Base-by-base conservation (phyloP, 1,140 invertebrate species). In the Limonius californicus region DNA sequence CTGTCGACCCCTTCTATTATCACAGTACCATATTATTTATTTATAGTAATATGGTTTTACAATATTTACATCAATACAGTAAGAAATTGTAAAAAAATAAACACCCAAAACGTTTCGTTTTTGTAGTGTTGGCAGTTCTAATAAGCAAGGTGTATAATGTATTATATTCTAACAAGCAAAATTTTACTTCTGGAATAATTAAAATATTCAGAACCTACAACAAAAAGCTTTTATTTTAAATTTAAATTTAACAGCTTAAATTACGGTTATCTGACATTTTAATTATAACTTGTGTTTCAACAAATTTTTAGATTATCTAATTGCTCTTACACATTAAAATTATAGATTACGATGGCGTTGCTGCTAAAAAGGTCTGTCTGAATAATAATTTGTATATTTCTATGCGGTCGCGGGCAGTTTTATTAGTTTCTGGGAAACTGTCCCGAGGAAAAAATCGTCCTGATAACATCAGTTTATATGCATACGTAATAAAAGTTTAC, bases 401-500 rank as follows among this genome's bases (percentile, higher is more conserved):
- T 50, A 50, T 16, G 45, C 14, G 20, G 8, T 21, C n/a, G 42
- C 16, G 42, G 16, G 45, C 16, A 18, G 45, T 50, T 50, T 50
- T 50, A 50, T 50, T 18, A 50, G 16, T 19, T 50, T 50, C n/a
- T 50, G 16, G 45, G 14, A 50, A 19, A 50, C 45, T 50, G 45
- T 50, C 14, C 19, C 14, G 1, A 50, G 45, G 19, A 19, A 50
- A 50, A 50, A 19, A 50, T 18, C n/a, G 15, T 18, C 14, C 19
- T 16, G 45, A 50, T 50, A 50, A 50, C 45, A 50, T 50, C 45
- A 50, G 45, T 18, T 39, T 50, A 50, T 50, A 50, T 18, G 15
- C 45, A 18, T 50, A 50, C 45, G 7, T 50, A 50, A 50, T 19
- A 50, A 50, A 50, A 21, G 16, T 50, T 18, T 50, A 50, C 15